phyloP scores from a whole-genome alignment of 2,113 vertebrate species.

The Maccullochella peelii region DNA sequence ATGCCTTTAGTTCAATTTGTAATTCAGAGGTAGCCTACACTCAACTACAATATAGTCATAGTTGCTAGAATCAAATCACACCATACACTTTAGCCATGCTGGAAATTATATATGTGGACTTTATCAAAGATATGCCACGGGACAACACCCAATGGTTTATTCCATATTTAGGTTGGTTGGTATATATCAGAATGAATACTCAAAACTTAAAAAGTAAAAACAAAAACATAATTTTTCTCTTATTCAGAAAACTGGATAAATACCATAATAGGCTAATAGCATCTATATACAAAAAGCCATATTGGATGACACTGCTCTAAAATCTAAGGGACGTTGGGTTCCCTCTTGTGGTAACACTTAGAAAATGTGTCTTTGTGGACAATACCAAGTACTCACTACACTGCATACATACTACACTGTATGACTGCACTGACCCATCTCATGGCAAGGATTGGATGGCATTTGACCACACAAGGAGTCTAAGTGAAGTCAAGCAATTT shows the following conservation, averaged over 20 bases:
- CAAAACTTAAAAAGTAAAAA: not conserved
- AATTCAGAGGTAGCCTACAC: not conserved
- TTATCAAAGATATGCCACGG: not conserved
- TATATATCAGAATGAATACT: not conserved
- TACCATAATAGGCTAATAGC: not conserved
- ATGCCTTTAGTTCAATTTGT: not conserved
- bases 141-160: not conserved
- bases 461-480: not conserved
- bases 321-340: not conserved
- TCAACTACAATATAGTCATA: not conserved
- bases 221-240: not conserved
- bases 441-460: not conserved
- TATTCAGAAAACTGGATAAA: not conserved
- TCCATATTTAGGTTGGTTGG: too few species aligned
- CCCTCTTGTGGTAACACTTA: conserved; percentile 39
- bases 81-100: too few species aligned
- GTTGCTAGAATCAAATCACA: not conserved
- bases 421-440: not conserved
- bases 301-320: not conserved
- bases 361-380: not conserved
- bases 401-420: not conserved
- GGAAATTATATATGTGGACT: not conserved
- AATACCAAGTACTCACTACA: not conserved
- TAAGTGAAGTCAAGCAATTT: not conserved
- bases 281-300: not conserved